These are phyloP conservation scores for Drosophila kurseongensis DNA, from an alignment of 1,140 invertebrate species.

Conservation along the genomic window DNA sequence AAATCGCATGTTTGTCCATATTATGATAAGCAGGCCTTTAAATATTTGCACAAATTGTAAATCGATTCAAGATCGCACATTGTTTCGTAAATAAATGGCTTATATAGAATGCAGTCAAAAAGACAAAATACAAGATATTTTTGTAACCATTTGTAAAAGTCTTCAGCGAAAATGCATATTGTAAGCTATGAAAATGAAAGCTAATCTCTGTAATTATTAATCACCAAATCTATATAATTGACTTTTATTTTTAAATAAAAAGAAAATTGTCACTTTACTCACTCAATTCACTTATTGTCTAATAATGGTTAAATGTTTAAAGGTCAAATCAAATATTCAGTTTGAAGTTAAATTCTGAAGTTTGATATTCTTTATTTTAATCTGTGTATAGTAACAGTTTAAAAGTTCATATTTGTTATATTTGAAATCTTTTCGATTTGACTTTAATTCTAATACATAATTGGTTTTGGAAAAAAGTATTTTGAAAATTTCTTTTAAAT, in stretches of 20 bases:
- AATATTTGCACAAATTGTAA: slow-evolving; percentile 37
- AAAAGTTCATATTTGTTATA: no score
- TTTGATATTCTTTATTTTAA: no score
- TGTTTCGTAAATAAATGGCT: slow-evolving; percentile 1
- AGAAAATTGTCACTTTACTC: slow-evolving; percentile 12
- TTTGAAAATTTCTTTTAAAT: no score
- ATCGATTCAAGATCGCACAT: slow-evolving; percentile 10
- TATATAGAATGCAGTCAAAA: slow-evolving; percentile 14
- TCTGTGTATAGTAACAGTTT: no score
- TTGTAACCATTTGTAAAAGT: slow-evolving; percentile 27
- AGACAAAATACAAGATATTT: slow-evolving; percentile 32
- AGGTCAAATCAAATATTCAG: no score
- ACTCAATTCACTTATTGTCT: no score
- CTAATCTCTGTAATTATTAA: slow-evolving; percentile 36
- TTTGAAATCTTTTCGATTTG: no score
- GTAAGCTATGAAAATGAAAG: slow-evolving; percentile 15
- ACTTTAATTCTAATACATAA: no score
- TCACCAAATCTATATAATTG: slow-evolving; percentile 30
- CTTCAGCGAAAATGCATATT: slow-evolving; percentile 32
- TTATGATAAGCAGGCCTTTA: slow-evolving; percentile 3
- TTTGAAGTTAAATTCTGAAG: no score
- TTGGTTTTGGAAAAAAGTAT: no score
- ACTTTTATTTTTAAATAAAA: slow-evolving; percentile 39
- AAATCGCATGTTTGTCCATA: slow-evolving; percentile 8
- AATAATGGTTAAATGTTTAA: no score